Conservation (phyloP, 2,113 vertebrate species). For the Odocoileus virginianus region DNA sequence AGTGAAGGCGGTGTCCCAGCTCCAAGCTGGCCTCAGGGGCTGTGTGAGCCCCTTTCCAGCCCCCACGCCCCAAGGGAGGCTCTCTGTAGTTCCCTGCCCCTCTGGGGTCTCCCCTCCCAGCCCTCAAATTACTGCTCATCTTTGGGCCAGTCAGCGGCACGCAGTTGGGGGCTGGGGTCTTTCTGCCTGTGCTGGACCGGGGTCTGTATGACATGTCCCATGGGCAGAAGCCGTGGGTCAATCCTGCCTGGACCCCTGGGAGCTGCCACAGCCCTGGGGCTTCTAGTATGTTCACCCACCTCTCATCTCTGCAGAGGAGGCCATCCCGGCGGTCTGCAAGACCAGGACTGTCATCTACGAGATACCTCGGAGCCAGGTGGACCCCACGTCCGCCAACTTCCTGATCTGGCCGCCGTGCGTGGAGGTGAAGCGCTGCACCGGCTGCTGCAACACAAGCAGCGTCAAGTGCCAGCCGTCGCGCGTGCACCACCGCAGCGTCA, state of each 20-base stretch:
- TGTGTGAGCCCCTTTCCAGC: background rate
- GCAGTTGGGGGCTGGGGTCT: rapidly evolving
- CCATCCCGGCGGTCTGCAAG: conserved; percentile 94
- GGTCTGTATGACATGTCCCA: rapidly evolving
- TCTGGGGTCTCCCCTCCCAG: background rate
- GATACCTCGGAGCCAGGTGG: conserved; percentile 98
- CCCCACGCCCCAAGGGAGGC: rapidly evolving
- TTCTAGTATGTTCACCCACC: rapidly evolving
- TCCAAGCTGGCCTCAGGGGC: background rate
- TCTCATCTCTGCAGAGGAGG: conserved; percentile 87
- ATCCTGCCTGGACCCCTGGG: background rate
- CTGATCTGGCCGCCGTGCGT: conserved; percentile 98
- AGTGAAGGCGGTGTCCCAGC: background rate
- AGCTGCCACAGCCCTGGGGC: background rate
- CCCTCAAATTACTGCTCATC: background rate
- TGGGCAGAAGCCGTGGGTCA: rapidly evolving
- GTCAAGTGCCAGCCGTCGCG: conserved; percentile 93
- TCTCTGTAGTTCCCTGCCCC: background rate
- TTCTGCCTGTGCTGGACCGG: background rate
- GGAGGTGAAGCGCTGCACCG: conserved; percentile 97
- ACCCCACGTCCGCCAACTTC: conserved; percentile 98
- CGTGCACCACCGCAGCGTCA: conserved; percentile 94
- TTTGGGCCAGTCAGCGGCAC: background rate
- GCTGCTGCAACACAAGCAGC: conserved; percentile 97
- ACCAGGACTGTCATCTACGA: conserved; percentile 98